These are phyloP conservation scores for Channa striata DNA, from an alignment of 2,797 vertebrate species.

Conservation along the genomic window DNA sequence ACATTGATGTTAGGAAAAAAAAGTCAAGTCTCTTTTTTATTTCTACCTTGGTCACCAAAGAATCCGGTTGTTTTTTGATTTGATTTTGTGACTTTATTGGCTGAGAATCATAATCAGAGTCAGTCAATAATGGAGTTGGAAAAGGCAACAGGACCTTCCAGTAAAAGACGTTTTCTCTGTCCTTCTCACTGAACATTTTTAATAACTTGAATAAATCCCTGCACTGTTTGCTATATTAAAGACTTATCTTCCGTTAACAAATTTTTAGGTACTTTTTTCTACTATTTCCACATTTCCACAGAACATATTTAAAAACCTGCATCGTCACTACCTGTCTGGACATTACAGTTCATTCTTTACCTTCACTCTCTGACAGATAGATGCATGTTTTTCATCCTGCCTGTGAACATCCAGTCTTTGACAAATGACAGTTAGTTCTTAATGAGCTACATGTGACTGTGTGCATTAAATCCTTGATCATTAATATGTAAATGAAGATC, in stretches of 20 bases:
- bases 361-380: no score
- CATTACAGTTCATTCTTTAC: no score
- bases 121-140: not conserved
- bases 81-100: not conserved
- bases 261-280: no score
- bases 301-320: no score
- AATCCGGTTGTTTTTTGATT: not conserved
- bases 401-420: no score
- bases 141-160: not conserved
- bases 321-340: no score
- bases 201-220: not conserved
- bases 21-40: not conserved
- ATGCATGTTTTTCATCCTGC: no score
- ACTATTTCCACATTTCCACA: no score
- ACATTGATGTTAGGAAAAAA: no score
- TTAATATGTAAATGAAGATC: constrained; percentile 40
- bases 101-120: not conserved
- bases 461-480: constrained; percentile 17
- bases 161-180: not conserved
- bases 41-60: not conserved
- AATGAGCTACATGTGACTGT: constrained; percentile 3
- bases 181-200: not conserved
- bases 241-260: no score
- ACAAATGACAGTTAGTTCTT: no score
- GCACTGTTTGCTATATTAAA: not conserved